phyloP scores from a whole-genome alignment of 2,888 invertebrate species.

The Tubiluchus corallicola region DNA sequence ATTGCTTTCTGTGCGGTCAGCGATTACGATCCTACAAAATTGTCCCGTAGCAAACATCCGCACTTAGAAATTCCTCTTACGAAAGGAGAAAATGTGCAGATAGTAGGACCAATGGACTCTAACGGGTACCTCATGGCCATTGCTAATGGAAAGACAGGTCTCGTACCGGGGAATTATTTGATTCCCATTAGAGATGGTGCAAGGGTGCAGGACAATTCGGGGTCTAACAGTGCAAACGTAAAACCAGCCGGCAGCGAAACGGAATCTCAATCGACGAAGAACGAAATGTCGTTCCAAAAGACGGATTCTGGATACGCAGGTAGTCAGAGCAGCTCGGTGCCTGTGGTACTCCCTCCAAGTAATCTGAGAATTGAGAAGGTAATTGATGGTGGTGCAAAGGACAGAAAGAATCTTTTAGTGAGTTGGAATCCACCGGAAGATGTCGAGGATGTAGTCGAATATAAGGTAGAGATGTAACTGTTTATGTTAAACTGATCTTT shows the following conservation, averaged over 20 bases:
- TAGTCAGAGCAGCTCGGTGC: neutral
- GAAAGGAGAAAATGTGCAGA: neutral
- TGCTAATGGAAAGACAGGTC: slow-evolving; percentile 1
- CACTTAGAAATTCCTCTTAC: neutral
- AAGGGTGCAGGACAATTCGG: neutral
- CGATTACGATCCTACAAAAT: neutral
- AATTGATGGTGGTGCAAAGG: neutral
- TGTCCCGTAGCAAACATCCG: neutral
- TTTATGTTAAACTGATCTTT: no score
- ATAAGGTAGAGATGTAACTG: no score
- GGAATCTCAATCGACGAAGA: no score
- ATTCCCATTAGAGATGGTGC: neutral
- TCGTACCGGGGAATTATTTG: neutral
- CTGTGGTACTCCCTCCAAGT: neutral
- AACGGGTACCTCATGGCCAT: neutral
- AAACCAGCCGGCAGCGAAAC: neutral
- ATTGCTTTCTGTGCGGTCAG: neutral
- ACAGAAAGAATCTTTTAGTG: neutral
- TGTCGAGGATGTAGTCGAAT: slow-evolving; percentile 1
- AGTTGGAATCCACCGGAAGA: neutral
- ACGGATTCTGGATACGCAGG: neutral
- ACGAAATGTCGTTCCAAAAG: no score
- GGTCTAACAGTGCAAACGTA: neutral
- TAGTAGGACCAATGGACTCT: neutral
- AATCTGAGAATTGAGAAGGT: neutral